phyloP scores from a whole-genome alignment of 2,113 vertebrate species.

The Scortum barcoo region DNA sequence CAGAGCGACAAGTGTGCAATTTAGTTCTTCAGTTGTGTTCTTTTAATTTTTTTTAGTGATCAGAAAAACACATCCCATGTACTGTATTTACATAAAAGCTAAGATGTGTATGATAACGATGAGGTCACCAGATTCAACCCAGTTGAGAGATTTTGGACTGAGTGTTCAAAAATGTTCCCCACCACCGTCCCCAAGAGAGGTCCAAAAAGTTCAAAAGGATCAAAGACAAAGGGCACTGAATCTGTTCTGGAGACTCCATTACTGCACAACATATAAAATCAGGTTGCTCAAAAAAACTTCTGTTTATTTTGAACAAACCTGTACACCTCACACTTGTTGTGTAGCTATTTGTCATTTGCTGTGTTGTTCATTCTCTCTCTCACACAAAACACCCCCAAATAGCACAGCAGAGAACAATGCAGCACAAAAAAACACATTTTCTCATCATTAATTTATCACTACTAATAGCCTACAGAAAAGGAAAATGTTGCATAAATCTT shows the following conservation, averaged over 20 bases:
- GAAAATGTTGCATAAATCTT: conserved; percentile 4
- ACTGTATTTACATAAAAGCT: no score
- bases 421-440: background rate
- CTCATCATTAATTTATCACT: background rate
- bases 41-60: no score
- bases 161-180: background rate
- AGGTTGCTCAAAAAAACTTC: background rate
- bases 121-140: background rate
- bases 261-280: background rate
- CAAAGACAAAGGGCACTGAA: background rate
- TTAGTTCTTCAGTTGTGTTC: no score
- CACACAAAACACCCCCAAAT: background rate
- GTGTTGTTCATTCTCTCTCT: no score
- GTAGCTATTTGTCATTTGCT: no score
- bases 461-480: background rate
- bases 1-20: no score
- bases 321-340: no score
- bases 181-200: background rate
- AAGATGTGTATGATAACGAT: background rate
- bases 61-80: no score
- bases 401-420: background rate
- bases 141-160: background rate
- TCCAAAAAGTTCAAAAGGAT: background rate
- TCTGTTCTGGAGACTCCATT: background rate
- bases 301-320: no score